These are phyloP conservation scores for Elymnias hypermnestra DNA, from an alignment of 1,140 invertebrate genomes.

Conservation along the genomic window DNA sequence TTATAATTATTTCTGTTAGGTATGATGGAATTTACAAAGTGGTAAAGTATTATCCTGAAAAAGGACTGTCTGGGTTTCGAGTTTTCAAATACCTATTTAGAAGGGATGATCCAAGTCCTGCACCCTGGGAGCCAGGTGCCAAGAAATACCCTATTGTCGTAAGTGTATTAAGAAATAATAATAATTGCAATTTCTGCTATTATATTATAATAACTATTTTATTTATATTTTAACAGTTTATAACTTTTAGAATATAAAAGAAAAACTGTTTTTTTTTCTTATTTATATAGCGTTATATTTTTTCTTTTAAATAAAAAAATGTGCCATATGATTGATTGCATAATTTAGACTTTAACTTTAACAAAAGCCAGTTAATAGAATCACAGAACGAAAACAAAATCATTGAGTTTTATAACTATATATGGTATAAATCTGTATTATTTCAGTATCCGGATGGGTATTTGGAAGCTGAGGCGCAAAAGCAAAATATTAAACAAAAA, in stretches of 20 bases:
- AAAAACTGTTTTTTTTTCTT: no score
- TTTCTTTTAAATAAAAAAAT: no score
- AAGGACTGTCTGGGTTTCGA: constrained; percentile 86
- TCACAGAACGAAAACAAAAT: no score
- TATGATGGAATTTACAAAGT: constrained; percentile 90
- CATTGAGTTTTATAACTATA: no score
- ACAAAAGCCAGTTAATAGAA: no score
- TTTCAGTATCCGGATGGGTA: constrained; percentile 86
- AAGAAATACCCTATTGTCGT: constrained; percentile 78
- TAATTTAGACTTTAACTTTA: no score
- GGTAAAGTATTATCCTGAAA: constrained; percentile 89
- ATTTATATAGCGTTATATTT: no score
- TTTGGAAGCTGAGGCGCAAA: constrained; percentile 79
- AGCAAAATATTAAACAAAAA: constrained; percentile 41
- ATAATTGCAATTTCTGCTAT: not conserved
- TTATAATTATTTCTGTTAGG: constrained; percentile 42
- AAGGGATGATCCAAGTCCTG: constrained; percentile 86
- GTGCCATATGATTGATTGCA: no score
- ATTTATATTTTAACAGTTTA: no score
- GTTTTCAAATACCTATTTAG: constrained; percentile 90
- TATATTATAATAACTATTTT: no score
- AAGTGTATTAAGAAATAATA: constrained; percentile 28
- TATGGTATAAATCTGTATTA: no score
- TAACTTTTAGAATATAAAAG: no score
- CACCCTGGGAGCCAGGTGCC: constrained; percentile 89